phyloP scores from a whole-genome alignment of 2,888 invertebrate species.

The Diaperis boleti region DNA sequence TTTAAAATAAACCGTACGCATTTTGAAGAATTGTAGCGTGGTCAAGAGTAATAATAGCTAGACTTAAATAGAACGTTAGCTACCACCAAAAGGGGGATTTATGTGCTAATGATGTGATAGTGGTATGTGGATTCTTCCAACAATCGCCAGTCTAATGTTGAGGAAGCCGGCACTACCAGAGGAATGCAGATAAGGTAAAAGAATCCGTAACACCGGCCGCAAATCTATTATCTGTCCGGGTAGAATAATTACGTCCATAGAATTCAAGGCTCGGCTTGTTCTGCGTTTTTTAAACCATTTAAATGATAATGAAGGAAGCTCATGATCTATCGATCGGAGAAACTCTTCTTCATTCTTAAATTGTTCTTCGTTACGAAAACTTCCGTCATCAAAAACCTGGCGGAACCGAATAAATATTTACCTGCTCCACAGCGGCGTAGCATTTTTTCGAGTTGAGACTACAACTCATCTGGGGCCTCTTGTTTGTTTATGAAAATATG shows the following conservation, averaged over 20 bases:
- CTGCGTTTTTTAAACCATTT: background rate
- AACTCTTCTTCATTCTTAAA: background rate
- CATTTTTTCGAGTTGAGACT: too few species aligned
- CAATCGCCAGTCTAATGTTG: slow-evolving; percentile 12
- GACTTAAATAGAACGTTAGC: slow-evolving; percentile 14
- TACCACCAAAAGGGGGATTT: slow-evolving; percentile 13
- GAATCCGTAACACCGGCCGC: background rate
- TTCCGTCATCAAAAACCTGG: slow-evolving; percentile 13
- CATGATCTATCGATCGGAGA: background rate
- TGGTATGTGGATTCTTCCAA: slow-evolving; percentile 26
- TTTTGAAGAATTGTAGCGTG: slow-evolving; percentile 26
- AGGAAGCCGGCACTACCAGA: slow-evolving; percentile 22
- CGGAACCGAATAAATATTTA: slow-evolving; percentile 30
- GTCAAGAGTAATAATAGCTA: slow-evolving; percentile 22
- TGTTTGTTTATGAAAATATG: too few species aligned
- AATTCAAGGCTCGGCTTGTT: slow-evolving; percentile 4
- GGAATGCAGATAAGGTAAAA: slow-evolving; percentile 37
- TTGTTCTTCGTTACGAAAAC: too few species aligned
- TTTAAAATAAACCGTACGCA: slow-evolving; percentile 24
- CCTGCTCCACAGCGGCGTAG: background rate
- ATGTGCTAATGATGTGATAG: slow-evolving; percentile 30
- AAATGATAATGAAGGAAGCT: slow-evolving; percentile 6
- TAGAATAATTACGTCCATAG: slow-evolving; percentile 13
- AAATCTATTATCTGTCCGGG: slow-evolving; percentile 19
- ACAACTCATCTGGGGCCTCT: too few species aligned